A percentile compares a stretch with the other conserved stretches of the same genome.
phyloP scores from a whole-genome alignment of 2,113 vertebrate genomes.

The Calonectris borealis region DNA sequence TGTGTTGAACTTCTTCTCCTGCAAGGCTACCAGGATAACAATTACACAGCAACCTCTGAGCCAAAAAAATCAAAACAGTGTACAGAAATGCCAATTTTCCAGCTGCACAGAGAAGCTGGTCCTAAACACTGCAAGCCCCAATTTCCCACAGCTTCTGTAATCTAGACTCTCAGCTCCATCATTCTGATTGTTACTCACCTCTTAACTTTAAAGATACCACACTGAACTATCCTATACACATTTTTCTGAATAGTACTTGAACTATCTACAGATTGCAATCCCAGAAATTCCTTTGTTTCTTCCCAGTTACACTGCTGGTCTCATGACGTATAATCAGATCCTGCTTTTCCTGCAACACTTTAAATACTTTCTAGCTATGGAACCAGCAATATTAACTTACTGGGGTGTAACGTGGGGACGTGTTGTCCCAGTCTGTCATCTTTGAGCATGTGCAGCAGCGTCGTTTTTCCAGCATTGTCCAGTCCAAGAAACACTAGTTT shows the following conservation, averaged over 20 bases:
- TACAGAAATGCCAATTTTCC: not conserved
- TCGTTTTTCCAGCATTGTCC: slow-evolving; percentile 99
- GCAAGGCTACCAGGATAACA: not conserved
- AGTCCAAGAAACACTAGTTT: slow-evolving; percentile 98
- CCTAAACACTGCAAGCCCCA: not conserved
- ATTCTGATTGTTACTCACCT: not conserved
- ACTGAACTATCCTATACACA: not conserved
- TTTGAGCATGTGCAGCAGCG: slow-evolving; percentile 98
- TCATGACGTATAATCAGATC: not conserved
- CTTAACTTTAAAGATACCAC: not conserved
- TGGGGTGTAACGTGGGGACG: slow-evolving; percentile 96
- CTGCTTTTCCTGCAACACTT: not conserved
- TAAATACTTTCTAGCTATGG: not conserved
- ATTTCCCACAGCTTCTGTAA: not conserved
- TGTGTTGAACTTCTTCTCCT: not conserved
- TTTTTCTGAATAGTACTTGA: not conserved
- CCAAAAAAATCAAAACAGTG: not conserved
- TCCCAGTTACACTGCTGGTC: not conserved
- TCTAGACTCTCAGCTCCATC: not conserved
- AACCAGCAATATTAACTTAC: slow-evolving; percentile 77
- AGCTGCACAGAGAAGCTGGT: not conserved
- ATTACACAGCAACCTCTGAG: not conserved
- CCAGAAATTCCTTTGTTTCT: not conserved
- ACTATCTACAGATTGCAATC: not conserved
- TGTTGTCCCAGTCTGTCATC: slow-evolving; percentile 97